Evolutionary conservation across 2,888 invertebrate species (phyloP), one percentile per base, ranked within the genome.

Genomic region (Cephus nigrinus): DNA sequence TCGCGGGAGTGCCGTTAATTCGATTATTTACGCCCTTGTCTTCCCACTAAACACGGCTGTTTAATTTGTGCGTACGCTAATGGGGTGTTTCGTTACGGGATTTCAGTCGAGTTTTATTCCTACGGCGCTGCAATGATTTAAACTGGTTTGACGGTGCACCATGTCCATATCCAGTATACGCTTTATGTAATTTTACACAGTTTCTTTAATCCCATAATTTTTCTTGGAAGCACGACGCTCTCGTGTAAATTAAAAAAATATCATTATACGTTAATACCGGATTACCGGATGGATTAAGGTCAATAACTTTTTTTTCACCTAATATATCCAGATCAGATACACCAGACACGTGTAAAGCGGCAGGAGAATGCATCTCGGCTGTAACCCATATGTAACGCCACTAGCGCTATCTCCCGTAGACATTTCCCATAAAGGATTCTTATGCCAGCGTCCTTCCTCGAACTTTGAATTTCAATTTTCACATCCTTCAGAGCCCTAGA

Each of bases 11-110:
- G 23, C 55, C 55, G 55, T 55, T 55, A 71, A 71, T 71, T 71
- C 71, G 71, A 71, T 71, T 71, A 71, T 71, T 71, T 31, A 71
- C 71, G 31, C 31, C 31, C 31, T 33, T 31, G 71, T 31, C 71
- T 11, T 55, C 55, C 55, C 1, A 23, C 23, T 23, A 55, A 55
- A 55, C 15, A 55, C 9, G 23, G 23, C 55, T 55, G 55, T 23
- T 55, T 23, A 55, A 55, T 55, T 55, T 55, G 55, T 55, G 23
- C 55, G 55, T 23, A 55, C 23, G 9, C 9, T 23, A 55, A 23
- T 55, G 23, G 55, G 55, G 55, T 5, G 55, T 55, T 55, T 55
- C 55, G 23, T 55, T 55, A 55, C 23, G 23, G 23, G 55, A 23
- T 23, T 55, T 9, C 55, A 55, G 55, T 23, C 55, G 55, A 55